A percentile compares a stretch with the other conserved stretches of the same genome.
phyloP scores from a whole-genome alignment of 2,888 invertebrate species.

The Helobdella robusta region DNA sequence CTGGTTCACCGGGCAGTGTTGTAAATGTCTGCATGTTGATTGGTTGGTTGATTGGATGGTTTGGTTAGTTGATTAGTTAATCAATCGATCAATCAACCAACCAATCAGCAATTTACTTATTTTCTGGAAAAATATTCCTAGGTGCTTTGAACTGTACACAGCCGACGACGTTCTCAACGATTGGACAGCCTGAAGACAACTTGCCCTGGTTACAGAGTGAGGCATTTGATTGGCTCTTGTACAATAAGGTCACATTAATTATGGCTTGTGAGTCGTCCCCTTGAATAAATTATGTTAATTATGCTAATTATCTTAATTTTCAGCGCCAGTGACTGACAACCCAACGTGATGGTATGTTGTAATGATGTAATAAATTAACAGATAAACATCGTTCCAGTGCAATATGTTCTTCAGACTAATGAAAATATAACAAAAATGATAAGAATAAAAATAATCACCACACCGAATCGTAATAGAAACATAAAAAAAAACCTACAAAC shows the following conservation, averaged over 20 bases:
- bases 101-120: neutral
- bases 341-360: too few species aligned
- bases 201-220: neutral
- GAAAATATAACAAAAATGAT: too few species aligned
- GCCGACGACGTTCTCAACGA: neutral
- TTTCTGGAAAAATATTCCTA: slow-evolving; percentile 9
- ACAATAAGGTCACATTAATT: slow-evolving; percentile 11
- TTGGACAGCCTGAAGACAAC: neutral
- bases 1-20: slow-evolving; percentile 10
- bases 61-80: neutral
- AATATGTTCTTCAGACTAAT: too few species aligned
- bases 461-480: neutral
- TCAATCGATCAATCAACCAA: neutral
- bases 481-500: neutral
- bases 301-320: too few species aligned
- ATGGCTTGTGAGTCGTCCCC: slow-evolving; percentile 13
- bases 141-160: slow-evolving; percentile 16
- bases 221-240: neutral
- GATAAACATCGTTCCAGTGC: too few species aligned
- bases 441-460: neutral
- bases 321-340: too few species aligned
- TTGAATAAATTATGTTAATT: too few species aligned
- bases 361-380: too few species aligned
- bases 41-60: neutral
- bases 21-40: neutral